Percentiles rank a stretch among this genome's conserved stretches.
These are phyloP conservation scores for Margaritifera margaritifera DNA, from an alignment of 2,888 invertebrate species.

Conservation along the genomic window DNA sequence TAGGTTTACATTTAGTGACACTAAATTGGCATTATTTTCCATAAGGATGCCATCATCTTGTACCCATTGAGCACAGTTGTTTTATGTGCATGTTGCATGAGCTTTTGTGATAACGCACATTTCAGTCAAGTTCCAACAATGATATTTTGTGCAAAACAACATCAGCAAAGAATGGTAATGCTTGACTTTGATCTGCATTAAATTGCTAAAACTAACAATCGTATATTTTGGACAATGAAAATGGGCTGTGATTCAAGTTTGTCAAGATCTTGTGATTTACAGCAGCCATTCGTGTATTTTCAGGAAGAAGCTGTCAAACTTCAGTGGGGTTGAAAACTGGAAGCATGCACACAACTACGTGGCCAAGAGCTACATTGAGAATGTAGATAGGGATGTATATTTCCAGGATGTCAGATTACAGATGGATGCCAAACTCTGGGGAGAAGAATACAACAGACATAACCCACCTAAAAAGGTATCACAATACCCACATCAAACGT, in stretches of 20 bases:
- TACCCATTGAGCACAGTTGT: too few species aligned
- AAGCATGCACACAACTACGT: slow-evolving; percentile 76
- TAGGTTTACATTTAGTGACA: too few species aligned
- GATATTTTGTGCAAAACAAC: too few species aligned
- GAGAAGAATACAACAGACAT: slow-evolving; percentile 77
- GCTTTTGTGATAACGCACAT: too few species aligned
- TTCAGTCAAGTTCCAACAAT: too few species aligned
- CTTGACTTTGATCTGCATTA: too few species aligned
- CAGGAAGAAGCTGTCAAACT: slow-evolving; percentile 75
- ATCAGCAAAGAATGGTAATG: too few species aligned
- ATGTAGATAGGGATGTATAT: slow-evolving; percentile 74
- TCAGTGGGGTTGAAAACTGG: slow-evolving; percentile 73
- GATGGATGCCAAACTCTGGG: slow-evolving; percentile 79
- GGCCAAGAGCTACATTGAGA: slow-evolving; percentile 76
- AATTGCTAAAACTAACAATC: background rate
- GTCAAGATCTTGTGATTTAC: background rate
- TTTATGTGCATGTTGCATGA: too few species aligned
- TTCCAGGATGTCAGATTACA: slow-evolving; percentile 78
- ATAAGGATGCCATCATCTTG: too few species aligned
- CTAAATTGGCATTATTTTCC: too few species aligned
- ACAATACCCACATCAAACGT: too few species aligned
- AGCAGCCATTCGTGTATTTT: slow-evolving; percentile 13
- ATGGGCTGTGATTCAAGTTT: background rate
- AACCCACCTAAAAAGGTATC: slow-evolving; percentile 77
- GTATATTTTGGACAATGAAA: background rate